Base-by-base conservation (phyloP, 2,113 vertebrate species). In the Ictalurus furcatus region DNA sequence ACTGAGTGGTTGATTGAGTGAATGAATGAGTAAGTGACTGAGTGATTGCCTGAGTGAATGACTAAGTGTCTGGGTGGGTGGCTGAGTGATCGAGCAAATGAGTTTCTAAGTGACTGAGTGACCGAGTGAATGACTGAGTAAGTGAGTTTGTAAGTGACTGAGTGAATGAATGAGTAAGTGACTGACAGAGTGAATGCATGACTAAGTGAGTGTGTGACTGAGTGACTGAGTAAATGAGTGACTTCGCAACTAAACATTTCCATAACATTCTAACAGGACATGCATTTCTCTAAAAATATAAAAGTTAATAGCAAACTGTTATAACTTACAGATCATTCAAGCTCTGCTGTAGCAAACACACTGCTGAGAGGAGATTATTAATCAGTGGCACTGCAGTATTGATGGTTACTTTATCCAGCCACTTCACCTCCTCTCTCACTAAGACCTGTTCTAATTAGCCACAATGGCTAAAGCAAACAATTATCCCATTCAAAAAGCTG, bases 381-480 rank as follows among this genome's bases (percentile, higher is more conserved):
- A 48, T 78, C 23, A 48, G 2, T 78, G 40, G 21, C 28, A 23
- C 40, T 48, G 12, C 74, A 48, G 74, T 48, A 78, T 28, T 78
- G 40, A 78, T 48, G 74, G 40, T 23, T 78, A 11, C 23, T 13
- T 48, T 85, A 85, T 85, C 85, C 87, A 69, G 88, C n/a, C 63
- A 65, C 61, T 91, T 89, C 88, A 85, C 61, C 74, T 74, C 71
- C 37, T 74, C 19, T 78, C 74, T 7, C 74, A 78, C 3, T 44
- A 12, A 76, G 40, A 44, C 19, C 21, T 76, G 37, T 21, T 25
- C 11, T 48, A 28, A 78, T 78, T 78, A 78, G 74, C 40, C 74
- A 78, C 40, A 78, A 78, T 78, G 23, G 21, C 23, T 16, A 52
- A 79, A 79, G 13, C 23, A 88, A 85, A 48, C 63, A 79, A 65